phyloP scores from a whole-genome alignment of 37 sponge, comb jelly and placozoan species.

The Halichondria panicea region DNA sequence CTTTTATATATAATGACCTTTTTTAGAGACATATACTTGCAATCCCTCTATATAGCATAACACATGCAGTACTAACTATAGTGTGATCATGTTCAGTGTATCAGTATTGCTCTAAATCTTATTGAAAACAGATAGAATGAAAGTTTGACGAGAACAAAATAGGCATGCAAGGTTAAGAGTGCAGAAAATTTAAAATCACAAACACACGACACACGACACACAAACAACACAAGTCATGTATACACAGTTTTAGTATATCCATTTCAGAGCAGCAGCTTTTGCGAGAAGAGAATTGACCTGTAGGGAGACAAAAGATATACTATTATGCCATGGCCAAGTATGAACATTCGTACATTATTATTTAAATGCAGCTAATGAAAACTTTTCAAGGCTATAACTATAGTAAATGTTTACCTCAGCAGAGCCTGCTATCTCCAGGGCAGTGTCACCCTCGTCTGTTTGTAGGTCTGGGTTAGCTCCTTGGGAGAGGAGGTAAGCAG shows the following conservation, averaged over 20 bases:
- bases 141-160: neutral
- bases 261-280: conserved; percentile 46
- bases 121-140: neutral
- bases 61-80: no score
- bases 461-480: conserved; percentile 68
- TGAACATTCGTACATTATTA: no score
- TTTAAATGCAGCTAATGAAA: neutral
- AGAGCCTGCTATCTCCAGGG: conserved; percentile 55
- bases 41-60: no score
- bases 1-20: no score
- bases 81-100: no score
- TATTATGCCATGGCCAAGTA: no score
- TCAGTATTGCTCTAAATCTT: no score
- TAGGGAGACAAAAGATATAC: neutral
- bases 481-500: conserved; percentile 64
- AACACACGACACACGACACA: conserved; percentile 11
- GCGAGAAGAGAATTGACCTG: conserved; percentile 33
- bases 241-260: conserved; percentile 26
- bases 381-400: neutral
- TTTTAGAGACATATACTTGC: no score
- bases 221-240: neutral
- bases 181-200: neutral
- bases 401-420: conserved; percentile 20
- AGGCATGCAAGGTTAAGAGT: neutral
- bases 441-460: conserved; percentile 74